A percentile compares a stretch with the other conserved stretches of the same genome.
Conservation (phyloP, 2,113 vertebrate species). For the Colius striatus region DNA sequence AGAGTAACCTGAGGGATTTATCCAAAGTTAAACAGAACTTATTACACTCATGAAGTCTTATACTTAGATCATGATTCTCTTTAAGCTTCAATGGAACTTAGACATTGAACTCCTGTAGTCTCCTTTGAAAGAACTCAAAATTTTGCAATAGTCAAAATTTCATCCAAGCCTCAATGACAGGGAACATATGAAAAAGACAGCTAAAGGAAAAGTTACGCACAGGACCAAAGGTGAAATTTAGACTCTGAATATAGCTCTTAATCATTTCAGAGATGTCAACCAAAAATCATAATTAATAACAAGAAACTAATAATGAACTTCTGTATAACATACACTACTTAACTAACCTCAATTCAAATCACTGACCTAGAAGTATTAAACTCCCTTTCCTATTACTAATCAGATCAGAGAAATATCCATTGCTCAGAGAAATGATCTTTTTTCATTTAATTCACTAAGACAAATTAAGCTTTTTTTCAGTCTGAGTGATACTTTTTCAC, state of each 20-base stretch:
- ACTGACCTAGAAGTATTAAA: constrained; percentile 51
- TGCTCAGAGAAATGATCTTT: neutral
- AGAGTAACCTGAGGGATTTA: neutral
- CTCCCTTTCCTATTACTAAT: neutral
- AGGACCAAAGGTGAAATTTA: neutral
- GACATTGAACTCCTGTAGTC: neutral
- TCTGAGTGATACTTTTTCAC: neutral
- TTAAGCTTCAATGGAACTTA: neutral
- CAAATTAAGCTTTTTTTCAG: neutral
- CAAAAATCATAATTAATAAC: constrained; percentile 6
- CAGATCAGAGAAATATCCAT: neutral
- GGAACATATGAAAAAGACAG: neutral
- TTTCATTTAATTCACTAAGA: neutral
- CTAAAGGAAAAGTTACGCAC: neutral
- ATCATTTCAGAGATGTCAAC: constrained; percentile 12
- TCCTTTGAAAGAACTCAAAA: neutral
- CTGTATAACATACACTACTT: neutral
- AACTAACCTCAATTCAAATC: constrained; percentile 45
- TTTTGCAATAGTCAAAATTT: neutral
- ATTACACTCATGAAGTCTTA: neutral
- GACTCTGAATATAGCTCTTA: neutral
- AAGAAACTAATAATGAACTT: constrained; percentile 40
- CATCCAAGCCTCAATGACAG: neutral
- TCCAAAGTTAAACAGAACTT: neutral
- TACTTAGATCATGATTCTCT: neutral